These are phyloP conservation scores for Odontophorus gujanensis DNA, from an alignment of 2,113 vertebrate species.

Conservation along the genomic window DNA sequence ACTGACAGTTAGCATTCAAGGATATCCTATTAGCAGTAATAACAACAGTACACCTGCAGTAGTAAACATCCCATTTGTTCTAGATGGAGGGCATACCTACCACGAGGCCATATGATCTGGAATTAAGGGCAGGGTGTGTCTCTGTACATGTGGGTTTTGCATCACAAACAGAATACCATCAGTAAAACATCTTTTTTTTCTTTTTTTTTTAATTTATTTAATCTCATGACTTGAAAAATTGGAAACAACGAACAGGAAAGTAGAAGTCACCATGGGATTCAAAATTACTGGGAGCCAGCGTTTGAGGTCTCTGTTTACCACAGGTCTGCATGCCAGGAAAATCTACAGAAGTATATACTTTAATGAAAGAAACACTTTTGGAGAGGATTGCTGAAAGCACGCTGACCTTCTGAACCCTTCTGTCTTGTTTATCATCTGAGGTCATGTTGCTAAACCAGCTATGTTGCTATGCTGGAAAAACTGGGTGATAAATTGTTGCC, in stretches of 20 bases:
- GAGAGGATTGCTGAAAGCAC: background rate
- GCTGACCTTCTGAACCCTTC: conserved; percentile 31
- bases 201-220: background rate
- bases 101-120: background rate
- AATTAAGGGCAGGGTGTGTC: background rate
- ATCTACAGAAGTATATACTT: background rate
- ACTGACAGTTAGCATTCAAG: background rate
- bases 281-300: background rate
- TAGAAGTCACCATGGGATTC: background rate
- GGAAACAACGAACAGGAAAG: background rate
- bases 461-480: conserved; percentile 57
- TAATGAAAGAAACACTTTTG: background rate
- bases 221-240: background rate
- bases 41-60: background rate
- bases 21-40: background rate
- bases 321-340: background rate
- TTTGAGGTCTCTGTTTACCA: background rate
- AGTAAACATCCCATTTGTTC: background rate
- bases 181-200: background rate
- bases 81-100: background rate
- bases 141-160: background rate
- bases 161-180: background rate
- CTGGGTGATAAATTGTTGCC: background rate
- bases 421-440: conserved; percentile 38
- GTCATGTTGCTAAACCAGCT: conserved; percentile 26